Conservation (phyloP, 92 coral and sea anemone species). For the Umimayanthus kanabou region DNA sequence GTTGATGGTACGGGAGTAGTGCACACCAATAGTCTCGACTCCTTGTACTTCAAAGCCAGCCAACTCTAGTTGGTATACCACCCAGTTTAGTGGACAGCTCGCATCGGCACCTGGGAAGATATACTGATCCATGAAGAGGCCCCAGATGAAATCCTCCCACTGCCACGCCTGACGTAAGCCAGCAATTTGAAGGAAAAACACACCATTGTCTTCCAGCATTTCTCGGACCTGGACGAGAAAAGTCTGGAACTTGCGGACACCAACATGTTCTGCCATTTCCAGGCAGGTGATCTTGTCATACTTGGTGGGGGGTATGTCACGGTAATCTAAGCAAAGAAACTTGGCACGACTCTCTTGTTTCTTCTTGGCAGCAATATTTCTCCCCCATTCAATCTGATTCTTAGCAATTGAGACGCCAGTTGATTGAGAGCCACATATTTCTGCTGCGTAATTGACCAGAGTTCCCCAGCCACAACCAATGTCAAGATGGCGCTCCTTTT, state of each 20-base stretch:
- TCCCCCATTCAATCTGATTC: slow-evolving; percentile 90
- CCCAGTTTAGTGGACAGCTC: slow-evolving; percentile 91
- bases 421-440: slow-evolving; percentile 73
- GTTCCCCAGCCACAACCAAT: slow-evolving; percentile 99
- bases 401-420: slow-evolving; percentile 90
- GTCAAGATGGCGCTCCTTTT: slow-evolving; percentile 88
- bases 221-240: slow-evolving; percentile 94
- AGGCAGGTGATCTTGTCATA: slow-evolving; percentile 95
- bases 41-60: slow-evolving; percentile 97
- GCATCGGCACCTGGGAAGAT: slow-evolving; percentile 99
- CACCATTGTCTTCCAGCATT: slow-evolving; percentile 95
- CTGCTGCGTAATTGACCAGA: slow-evolving; percentile 92
- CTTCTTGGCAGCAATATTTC: slow-evolving; percentile 62
- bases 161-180: slow-evolving; percentile 99
- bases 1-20: slow-evolving; percentile 92
- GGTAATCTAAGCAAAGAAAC: slow-evolving; percentile 90
- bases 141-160: slow-evolving; percentile 99
- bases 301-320: slow-evolving; percentile 80
- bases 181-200: slow-evolving; percentile 97
- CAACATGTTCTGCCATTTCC: slow-evolving; percentile 99
- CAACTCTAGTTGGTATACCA: slow-evolving; percentile 82
- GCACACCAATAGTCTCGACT: slow-evolving; percentile 93
- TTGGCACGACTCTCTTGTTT: slow-evolving; percentile 59
- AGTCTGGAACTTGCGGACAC: slow-evolving; percentile 86
- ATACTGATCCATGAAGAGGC: slow-evolving; percentile 97